These are phyloP conservation scores for Coenonympha glycerion DNA, from an alignment of 2,888 invertebrate species.

Conservation along the genomic window DNA sequence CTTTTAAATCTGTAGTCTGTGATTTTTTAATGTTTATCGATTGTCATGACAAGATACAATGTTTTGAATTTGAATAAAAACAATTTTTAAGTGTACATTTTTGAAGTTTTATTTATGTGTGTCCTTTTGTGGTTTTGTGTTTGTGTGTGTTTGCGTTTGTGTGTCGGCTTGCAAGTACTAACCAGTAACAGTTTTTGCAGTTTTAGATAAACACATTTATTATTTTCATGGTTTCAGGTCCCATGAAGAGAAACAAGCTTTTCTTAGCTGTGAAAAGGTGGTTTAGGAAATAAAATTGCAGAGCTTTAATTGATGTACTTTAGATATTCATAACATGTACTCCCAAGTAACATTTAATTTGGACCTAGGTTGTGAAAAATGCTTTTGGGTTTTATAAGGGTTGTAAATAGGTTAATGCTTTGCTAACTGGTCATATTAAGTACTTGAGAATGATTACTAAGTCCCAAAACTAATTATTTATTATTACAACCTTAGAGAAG, in stretches of 20 bases:
- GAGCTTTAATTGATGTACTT: neutral
- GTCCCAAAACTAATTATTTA: too few relatives aligned
- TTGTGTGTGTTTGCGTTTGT: neutral
- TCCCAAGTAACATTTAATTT: too few relatives aligned
- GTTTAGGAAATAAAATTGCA: constrained; percentile 11
- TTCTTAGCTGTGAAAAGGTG: constrained; percentile 26
- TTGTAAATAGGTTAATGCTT: too few relatives aligned
- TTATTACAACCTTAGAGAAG: too few relatives aligned
- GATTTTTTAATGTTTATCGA: constrained; percentile 20
- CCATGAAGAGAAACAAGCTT: constrained; percentile 25
- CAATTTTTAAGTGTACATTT: constrained; percentile 17
- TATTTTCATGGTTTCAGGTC: constrained; percentile 28
- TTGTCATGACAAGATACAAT: constrained; percentile 19
- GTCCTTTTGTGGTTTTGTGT: constrained; percentile 2
- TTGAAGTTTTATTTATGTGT: constrained; percentile 12
- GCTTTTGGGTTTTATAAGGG: too few relatives aligned
- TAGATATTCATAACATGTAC: too few relatives aligned
- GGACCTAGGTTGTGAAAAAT: too few relatives aligned
- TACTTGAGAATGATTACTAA: too few relatives aligned
- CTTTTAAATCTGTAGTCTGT: constrained; percentile 14
- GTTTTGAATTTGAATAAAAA: constrained; percentile 18
- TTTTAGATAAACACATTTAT: neutral
- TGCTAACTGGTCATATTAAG: too few relatives aligned
- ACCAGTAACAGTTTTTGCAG: constrained; percentile 12
- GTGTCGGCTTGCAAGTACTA: neutral